Percentiles rank a stretch among this genome's conserved stretches.
Evolutionary conservation across 1,140 invertebrate genomes (phyloP).

Genomic region (Mactra quadrangularis): DNA sequence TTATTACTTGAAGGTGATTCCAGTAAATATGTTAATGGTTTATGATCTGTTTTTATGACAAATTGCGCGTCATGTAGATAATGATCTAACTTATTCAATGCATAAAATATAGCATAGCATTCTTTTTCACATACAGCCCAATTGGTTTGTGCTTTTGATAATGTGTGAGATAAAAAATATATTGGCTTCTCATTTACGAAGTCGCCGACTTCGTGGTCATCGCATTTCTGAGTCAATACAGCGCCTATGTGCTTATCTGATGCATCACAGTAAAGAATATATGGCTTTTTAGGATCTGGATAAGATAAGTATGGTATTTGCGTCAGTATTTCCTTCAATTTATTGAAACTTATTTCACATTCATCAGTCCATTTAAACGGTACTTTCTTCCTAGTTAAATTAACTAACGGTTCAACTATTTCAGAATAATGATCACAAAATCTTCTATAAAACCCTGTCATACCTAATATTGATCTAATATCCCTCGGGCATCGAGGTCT

Average conservation of each 20-base stretch:
- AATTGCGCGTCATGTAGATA: conserved; percentile 67
- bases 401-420: conserved; percentile 43
- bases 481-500: background rate
- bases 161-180: conserved; percentile 62
- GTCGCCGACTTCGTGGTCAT: too few relatives aligned
- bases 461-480: conserved; percentile 59
- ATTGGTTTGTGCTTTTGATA: conserved; percentile 36
- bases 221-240: too few relatives aligned
- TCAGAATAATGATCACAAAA: conserved; percentile 67
- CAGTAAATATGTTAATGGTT: conserved; percentile 58
- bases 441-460: conserved; percentile 59
- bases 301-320: conserved; percentile 57
- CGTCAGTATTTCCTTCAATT: conserved; percentile 64
- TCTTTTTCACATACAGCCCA: conserved; percentile 65
- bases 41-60: conserved; percentile 64
- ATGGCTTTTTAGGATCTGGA: conserved; percentile 51
- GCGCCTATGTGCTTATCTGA: too few relatives aligned
- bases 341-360: conserved; percentile 66
- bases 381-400: conserved; percentile 48
- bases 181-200: conserved; percentile 47
- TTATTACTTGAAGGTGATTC: conserved; percentile 65
- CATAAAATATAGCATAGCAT: conserved; percentile 63
- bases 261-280: background rate
- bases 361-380: conserved; percentile 39
- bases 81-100: conserved; percentile 65